A percentile compares a stretch with the other conserved stretches of the same genome.
These are phyloP conservation scores for Chamaedrilus cognettii DNA, from an alignment of 2,888 invertebrate genomes.

Conservation along the genomic window DNA sequence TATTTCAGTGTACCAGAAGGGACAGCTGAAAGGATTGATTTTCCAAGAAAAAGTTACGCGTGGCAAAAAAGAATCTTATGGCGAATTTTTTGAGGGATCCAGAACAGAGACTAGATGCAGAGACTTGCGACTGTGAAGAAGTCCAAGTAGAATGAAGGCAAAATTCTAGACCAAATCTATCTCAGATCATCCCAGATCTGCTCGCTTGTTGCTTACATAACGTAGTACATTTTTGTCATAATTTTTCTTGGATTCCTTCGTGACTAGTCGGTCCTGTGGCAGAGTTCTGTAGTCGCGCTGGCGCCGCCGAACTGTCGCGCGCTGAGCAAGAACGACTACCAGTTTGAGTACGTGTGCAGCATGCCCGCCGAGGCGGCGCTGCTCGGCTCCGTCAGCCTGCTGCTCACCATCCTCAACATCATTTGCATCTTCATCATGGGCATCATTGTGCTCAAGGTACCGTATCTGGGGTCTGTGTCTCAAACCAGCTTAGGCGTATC, in stretches of 20 bases:
- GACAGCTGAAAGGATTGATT: no score
- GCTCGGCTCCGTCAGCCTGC: conserved; percentile 78
- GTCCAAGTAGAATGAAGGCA: no score
- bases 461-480: neutral
- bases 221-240: neutral
- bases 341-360: conserved; percentile 71
- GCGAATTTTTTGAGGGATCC: no score
- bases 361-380: conserved; percentile 76
- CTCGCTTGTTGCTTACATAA: neutral
- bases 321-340: conserved; percentile 24
- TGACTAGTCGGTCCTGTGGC: neutral
- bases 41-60: no score
- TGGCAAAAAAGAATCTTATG: no score
- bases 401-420: conserved; percentile 79
- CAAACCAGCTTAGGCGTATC: neutral
- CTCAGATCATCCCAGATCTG: no score
- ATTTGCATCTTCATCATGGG: conserved; percentile 81
- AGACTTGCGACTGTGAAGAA: no score
- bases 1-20: no score
- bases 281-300: no score
- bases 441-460: conserved; percentile 68
- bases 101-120: no score
- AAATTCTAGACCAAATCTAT: no score
- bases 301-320: conserved; percentile 22
- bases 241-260: neutral